Conservation (phyloP, 2,888 invertebrate genomes). For the Cataglyphis albicans region DNA sequence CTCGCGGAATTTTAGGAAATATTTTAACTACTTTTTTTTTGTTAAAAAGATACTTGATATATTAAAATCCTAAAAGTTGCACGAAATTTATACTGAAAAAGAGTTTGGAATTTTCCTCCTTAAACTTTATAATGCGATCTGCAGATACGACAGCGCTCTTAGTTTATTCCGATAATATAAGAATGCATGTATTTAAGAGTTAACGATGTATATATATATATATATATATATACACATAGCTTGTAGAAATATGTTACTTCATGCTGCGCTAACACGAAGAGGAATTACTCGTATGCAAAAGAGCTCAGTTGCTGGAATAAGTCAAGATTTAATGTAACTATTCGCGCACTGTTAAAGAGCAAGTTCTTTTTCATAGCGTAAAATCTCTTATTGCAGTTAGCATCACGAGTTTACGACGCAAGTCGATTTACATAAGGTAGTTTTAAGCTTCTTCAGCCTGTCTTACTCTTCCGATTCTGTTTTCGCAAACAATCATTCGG, state of each 20-base stretch:
- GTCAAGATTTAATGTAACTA: conserved; percentile 35
- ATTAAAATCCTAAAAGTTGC: conserved; percentile 22
- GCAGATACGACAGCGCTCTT: not conserved
- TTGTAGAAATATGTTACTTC: conserved; percentile 38
- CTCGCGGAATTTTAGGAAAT: not conserved
- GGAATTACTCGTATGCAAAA: conserved; percentile 4
- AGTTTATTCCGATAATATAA: conserved; percentile 23
- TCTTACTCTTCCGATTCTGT: not conserved
- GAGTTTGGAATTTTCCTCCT: conserved; percentile 9
- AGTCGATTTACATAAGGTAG: conserved; percentile 3
- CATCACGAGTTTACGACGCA: conserved; percentile 33
- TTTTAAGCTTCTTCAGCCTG: not conserved
- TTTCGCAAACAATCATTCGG: conserved; percentile 3
- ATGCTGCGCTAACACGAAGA: conserved; percentile 33
- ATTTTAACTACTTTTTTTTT: not conserved
- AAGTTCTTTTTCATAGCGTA: conserved; percentile 14
- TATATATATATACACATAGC: not conserved
- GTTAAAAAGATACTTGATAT: not conserved
- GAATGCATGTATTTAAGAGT: conserved; percentile 30
- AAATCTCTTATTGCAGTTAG: conserved; percentile 41
- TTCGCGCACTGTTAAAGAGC: conserved; percentile 34
- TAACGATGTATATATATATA: conserved; percentile 5
- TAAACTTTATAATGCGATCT: conserved; percentile 24
- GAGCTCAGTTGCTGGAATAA: conserved; percentile 12
- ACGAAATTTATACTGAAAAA: not conserved